Base-by-base conservation (phyloP, 2,888 invertebrate species). In the Hofmannophila pseudospretella region DNA sequence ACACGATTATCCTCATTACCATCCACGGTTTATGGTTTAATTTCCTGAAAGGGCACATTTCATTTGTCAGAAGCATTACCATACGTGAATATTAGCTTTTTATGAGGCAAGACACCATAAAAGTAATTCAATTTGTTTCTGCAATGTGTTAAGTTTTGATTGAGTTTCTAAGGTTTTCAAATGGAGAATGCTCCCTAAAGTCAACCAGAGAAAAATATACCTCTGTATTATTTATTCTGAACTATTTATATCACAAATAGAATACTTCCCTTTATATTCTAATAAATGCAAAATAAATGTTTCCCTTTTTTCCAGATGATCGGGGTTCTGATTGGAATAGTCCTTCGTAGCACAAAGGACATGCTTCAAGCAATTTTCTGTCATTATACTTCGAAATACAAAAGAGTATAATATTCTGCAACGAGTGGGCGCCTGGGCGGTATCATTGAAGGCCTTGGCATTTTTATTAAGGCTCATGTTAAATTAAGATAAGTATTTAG, bases 11-110 rank as follows among this genome's bases (percentile, higher is more conserved):
- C 54, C 44, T 61, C 67, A 67, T 77, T 71, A 69, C 63, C 47
- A 49, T 61, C 53, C 60, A 51, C 49, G 51, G 53, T 77, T 81
- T 78, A 82, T 78, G 68, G 72, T 71, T 80, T 84, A 79, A 85
- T 85, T 85, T 85, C 84, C 84, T 82, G 80, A 72, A 69, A 68
- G 73, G 62, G 49, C 51, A 51, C 67, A 62, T 69, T 71, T 63
- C 69, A 70, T 75, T 71, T 66, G 68, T 66, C 60, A 63, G 56
- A 45, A 44, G 43, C 47, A 49, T 49, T 32, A 16, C 34, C 45
- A 44, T 64, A 71, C 67, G 68, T 67, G 67, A 35, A 53, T 68
- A 65, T 65, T 61, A 60, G 59, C 56, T 57, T 68, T 72, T 75
- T 76, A 74, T 71, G 65, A 55, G 47, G 51, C 49, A 49, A 41